These are phyloP conservation scores for Byasa hedistus DNA, from an alignment of 2,888 invertebrate genomes.

Conservation along the genomic window DNA sequence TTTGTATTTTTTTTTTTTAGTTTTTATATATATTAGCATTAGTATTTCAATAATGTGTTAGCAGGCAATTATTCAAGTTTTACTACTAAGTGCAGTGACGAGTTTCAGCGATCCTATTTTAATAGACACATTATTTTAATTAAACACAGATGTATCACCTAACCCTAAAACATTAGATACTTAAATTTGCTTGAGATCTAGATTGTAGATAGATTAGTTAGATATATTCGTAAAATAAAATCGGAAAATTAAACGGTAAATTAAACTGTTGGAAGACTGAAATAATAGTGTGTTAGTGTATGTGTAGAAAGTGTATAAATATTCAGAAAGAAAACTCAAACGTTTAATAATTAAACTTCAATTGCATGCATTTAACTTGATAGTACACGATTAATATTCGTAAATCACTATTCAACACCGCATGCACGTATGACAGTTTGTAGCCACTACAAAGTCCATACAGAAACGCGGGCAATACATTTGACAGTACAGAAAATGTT, in stretches of 20 bases:
- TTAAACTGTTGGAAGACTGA: constrained; percentile 34
- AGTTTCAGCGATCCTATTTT: constrained; percentile 52
- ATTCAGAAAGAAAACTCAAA: neutral
- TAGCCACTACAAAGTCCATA: constrained; percentile 1
- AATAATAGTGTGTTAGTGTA: constrained; percentile 24
- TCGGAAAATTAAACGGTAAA: constrained; percentile 38
- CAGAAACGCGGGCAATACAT: neutral
- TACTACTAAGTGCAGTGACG: constrained; percentile 70
- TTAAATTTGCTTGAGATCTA: constrained; percentile 75
- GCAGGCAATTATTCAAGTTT: constrained; percentile 62
- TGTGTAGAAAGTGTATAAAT: constrained; percentile 26
- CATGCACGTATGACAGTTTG: constrained; percentile 16
- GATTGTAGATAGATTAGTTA: constrained; percentile 37
- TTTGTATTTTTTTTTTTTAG: constrained; percentile 30
- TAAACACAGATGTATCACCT: constrained; percentile 47
- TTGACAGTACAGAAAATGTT: constrained; percentile 12
- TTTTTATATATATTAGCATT: constrained; percentile 52
- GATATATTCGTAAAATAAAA: constrained; percentile 29
- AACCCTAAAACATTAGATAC: constrained; percentile 58
- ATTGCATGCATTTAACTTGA: constrained; percentile 29
- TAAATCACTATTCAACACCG: constrained; percentile 15
- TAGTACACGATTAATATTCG: constrained; percentile 12
- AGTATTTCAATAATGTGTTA: constrained; percentile 59
- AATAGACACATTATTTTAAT: constrained; percentile 41
- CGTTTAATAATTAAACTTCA: neutral